Percentiles rank a stretch among this genome's conserved stretches.
phyloP scores from a whole-genome alignment of 2,113 vertebrate genomes.

The Physeter macrocephalus region DNA sequence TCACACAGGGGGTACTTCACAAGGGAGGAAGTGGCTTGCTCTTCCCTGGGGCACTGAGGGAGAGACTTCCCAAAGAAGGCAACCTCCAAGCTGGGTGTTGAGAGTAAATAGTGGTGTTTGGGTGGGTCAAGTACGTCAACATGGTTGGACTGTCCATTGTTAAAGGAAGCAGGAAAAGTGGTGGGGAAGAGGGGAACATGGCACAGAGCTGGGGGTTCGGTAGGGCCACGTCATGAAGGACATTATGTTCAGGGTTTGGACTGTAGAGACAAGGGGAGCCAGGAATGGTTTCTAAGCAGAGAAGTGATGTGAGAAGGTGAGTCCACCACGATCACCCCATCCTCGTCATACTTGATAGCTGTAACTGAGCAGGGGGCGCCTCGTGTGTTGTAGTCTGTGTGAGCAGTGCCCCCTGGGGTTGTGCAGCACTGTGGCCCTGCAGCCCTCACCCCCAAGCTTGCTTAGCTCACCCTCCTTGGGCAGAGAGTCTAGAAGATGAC shows the following conservation, averaged over 20 bases:
- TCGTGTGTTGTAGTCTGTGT: neutral
- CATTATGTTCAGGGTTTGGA: neutral
- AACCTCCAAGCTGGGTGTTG: neutral
- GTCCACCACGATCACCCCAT: neutral
- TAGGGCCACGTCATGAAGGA: neutral
- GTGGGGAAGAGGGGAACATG: neutral
- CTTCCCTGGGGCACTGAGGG: neutral
- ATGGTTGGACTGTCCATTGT: neutral
- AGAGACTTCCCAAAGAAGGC: neutral
- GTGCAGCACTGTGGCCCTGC: rapidly evolving
- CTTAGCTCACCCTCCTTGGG: neutral
- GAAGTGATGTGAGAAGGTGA: neutral
- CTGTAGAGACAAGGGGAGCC: neutral
- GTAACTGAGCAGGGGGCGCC: neutral
- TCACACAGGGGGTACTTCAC: no score
- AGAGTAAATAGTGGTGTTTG: neutral
- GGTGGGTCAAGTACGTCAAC: neutral
- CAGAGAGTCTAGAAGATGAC: neutral
- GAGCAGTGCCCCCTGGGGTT: neutral
- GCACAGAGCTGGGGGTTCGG: neutral
- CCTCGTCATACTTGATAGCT: neutral
- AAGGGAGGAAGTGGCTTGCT: neutral
- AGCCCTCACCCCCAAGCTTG: neutral
- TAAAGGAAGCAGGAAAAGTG: neutral
- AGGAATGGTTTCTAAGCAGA: neutral